Percentiles rank a stretch among this genome's conserved stretches.
Conservation (phyloP, 2,797 vertebrate genomes). For the Acrossocheilus wenchowensis region DNA sequence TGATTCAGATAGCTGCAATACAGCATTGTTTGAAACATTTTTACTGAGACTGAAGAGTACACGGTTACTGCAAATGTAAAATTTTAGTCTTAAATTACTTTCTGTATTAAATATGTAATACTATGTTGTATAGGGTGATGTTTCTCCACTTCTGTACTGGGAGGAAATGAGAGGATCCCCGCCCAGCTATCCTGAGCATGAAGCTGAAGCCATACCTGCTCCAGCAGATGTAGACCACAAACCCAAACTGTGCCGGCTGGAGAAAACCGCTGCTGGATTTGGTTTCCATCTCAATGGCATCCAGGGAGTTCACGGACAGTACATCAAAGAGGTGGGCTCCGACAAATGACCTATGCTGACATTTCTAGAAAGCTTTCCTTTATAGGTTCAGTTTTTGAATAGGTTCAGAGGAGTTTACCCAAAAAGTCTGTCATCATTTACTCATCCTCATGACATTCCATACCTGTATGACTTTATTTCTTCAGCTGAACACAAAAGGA, state of each 20-base stretch:
- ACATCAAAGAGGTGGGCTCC: slow-evolving; percentile 84
- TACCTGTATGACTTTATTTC: background rate
- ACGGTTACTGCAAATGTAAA: background rate
- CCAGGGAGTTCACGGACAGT: slow-evolving; percentile 81
- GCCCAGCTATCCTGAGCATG: slow-evolving; percentile 28
- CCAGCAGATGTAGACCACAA: slow-evolving; percentile 66
- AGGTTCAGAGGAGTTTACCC: background rate
- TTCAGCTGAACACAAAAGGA: background rate
- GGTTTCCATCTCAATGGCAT: slow-evolving; percentile 91
- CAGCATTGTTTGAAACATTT: no score
- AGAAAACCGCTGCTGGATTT: slow-evolving; percentile 80
- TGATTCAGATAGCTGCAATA: background rate
- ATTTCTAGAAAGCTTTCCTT: slow-evolving; percentile 11
- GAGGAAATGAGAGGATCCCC: slow-evolving; percentile 72
- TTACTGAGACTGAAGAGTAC: background rate
- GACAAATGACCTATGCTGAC: background rate
- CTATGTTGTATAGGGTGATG: slow-evolving; percentile 77
- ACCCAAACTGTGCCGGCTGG: slow-evolving; percentile 87
- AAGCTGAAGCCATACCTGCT: slow-evolving; percentile 55
- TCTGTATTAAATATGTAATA: background rate
- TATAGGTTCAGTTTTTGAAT: background rate
- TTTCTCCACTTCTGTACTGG: slow-evolving; percentile 85
- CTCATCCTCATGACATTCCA: background rate
- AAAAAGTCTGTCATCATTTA: background rate
- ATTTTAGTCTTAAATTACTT: background rate